phyloP scores from a whole-genome alignment of 2,113 vertebrate species.

The Scomber colias region DNA sequence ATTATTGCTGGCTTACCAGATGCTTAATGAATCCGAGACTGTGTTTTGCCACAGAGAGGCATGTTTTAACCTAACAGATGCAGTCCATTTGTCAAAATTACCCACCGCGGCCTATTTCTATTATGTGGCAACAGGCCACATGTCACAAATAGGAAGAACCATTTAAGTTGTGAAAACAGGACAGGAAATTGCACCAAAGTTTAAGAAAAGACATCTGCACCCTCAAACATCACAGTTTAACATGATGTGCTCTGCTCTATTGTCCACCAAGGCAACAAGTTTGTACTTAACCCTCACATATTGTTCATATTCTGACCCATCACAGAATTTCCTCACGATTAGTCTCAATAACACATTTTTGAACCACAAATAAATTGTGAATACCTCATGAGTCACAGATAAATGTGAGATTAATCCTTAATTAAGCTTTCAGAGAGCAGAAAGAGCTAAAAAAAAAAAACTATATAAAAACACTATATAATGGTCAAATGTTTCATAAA shows the following conservation, averaged over 20 bases:
- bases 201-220: conserved; percentile 60
- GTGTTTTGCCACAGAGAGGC: conserved; percentile 2
- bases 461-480: too few relatives aligned
- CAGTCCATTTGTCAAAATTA: conserved; percentile 44
- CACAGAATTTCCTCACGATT: too few relatives aligned
- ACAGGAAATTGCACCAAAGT: conserved; percentile 84
- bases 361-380: too few relatives aligned
- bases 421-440: too few relatives aligned
- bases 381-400: too few relatives aligned
- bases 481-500: too few relatives aligned
- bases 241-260: neutral
- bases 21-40: conserved; percentile 14
- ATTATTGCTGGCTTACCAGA: conserved; percentile 13
- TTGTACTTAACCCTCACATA: neutral
- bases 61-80: conserved; percentile 37
- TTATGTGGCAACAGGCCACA: conserved; percentile 79
- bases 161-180: conserved; percentile 82
- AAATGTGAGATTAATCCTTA: too few relatives aligned
- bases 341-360: too few relatives aligned
- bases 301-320: too few relatives aligned
- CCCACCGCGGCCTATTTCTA: conserved; percentile 63
- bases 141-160: conserved; percentile 77
- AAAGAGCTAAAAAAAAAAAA: too few relatives aligned
- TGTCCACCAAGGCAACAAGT: neutral
- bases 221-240: conserved; percentile 36